phyloP scores from a whole-genome alignment of 2,888 invertebrate species.

The Spilosoma lubricipeda region DNA sequence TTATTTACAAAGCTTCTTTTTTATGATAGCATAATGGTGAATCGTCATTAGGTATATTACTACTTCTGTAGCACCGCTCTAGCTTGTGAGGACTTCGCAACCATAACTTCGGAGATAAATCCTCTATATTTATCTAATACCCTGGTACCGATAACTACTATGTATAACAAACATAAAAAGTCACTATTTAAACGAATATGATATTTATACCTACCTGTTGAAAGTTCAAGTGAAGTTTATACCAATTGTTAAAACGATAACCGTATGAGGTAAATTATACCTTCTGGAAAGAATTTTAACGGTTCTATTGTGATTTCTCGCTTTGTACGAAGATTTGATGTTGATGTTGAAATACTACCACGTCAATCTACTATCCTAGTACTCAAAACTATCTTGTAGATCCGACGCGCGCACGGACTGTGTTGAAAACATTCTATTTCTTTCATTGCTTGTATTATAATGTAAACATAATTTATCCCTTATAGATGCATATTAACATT shows the following conservation, averaged over 20 bases:
- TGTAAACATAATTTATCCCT: no score
- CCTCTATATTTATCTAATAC: not conserved
- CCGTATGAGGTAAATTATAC: not conserved
- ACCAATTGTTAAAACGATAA: not conserved
- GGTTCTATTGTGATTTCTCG: not conserved
- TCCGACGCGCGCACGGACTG: not conserved
- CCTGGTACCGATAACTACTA: slow-evolving; percentile 12
- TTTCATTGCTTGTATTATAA: not conserved
- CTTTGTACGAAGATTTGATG: not conserved
- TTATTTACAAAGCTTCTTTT: no score
- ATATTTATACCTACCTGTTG: not conserved
- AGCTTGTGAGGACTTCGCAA: no score
- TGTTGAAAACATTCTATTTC: not conserved
- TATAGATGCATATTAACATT: no score
- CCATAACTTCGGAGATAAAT: not conserved
- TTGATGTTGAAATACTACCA: not conserved
- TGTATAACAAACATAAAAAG: not conserved
- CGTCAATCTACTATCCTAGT: not conserved
- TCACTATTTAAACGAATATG: no score
- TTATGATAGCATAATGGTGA: no score
- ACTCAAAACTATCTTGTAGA: not conserved
- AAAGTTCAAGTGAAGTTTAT: not conserved
- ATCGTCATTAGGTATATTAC: no score
- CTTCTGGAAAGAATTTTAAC: not conserved
- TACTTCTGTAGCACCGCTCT: no score